A percentile compares a stretch with the other conserved stretches of the same genome.
phyloP scores from a whole-genome alignment of 2,888 invertebrate genomes.

The Psococerastis gibbosa region DNA sequence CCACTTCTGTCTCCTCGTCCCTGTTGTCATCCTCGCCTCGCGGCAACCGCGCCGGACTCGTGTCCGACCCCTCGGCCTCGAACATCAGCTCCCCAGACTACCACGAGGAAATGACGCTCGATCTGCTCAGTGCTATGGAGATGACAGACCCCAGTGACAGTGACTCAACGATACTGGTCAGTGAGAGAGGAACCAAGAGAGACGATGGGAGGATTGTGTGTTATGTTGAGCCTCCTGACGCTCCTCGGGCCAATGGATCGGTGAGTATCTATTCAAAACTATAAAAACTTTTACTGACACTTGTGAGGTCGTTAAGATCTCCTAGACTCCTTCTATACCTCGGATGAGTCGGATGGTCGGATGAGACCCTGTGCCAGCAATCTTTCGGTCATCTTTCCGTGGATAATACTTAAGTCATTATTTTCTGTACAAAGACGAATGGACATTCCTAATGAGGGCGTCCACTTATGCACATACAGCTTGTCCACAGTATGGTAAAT shows the following conservation, averaged over 20 bases:
- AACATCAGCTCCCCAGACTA: constrained; percentile 82
- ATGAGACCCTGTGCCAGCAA: no score
- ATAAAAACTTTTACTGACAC: no score
- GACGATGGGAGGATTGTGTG: not conserved
- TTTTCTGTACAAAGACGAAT: no score
- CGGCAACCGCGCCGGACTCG: constrained; percentile 21
- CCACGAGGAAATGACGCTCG: constrained; percentile 70
- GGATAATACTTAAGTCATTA: no score
- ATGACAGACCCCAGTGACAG: constrained; percentile 78
- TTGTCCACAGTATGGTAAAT: no score
- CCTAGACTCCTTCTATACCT: no score
- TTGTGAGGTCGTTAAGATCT: no score
- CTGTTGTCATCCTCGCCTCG: constrained; percentile 52
- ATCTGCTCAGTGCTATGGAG: constrained; percentile 62
- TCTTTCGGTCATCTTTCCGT: no score
- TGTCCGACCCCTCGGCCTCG: constrained; percentile 35
- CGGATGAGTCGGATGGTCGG: no score
- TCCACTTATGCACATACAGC: no score
- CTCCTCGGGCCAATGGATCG: not conserved
- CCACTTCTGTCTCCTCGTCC: constrained; percentile 73
- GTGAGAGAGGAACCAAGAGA: constrained; percentile 21
- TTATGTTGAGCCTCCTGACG: not conserved
- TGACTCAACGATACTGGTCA: constrained; percentile 71
- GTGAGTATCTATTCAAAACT: no score
- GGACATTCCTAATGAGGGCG: no score